phyloP scores from a whole-genome alignment of 2,113 vertebrate genomes.

The Triplophysa tibetana region DNA sequence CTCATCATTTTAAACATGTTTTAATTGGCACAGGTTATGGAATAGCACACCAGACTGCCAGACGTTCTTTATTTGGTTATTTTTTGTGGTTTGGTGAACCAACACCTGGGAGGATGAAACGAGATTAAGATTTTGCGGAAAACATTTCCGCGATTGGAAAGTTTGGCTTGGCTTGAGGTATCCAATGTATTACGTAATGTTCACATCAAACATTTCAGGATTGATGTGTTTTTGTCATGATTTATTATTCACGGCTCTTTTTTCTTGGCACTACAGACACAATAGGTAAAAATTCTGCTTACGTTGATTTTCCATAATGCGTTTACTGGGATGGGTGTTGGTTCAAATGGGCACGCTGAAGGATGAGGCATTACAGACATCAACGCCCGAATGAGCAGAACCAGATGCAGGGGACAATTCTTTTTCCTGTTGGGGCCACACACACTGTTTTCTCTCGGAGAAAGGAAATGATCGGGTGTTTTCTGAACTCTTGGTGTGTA shows the following conservation, averaged over 20 bases:
- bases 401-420: conserved; percentile 23
- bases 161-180: no score
- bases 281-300: neutral
- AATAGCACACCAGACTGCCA: conserved; percentile 65
- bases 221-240: no score
- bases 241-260: neutral
- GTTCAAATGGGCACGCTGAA: conserved; percentile 29
- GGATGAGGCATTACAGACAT: conserved; percentile 16
- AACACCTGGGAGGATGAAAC: conserved; percentile 24
- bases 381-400: conserved; percentile 13
- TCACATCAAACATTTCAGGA: no score
- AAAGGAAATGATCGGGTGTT: conserved; percentile 32
- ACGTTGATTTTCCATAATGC: conserved; percentile 6
- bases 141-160: no score
- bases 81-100: conserved; percentile 62
- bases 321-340: neutral
- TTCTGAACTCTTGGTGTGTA: conserved; percentile 13
- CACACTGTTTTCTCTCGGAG: neutral
- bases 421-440: conserved; percentile 38
- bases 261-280: neutral
- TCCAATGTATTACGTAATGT: no score
- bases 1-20: conserved; percentile 70
- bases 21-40: conserved; percentile 61
- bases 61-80: conserved; percentile 74
- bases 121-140: neutral